These are phyloP conservation scores for Pseudomyrmex dendroicus DNA, from an alignment of 1,140 invertebrate species.

Conservation along the genomic window DNA sequence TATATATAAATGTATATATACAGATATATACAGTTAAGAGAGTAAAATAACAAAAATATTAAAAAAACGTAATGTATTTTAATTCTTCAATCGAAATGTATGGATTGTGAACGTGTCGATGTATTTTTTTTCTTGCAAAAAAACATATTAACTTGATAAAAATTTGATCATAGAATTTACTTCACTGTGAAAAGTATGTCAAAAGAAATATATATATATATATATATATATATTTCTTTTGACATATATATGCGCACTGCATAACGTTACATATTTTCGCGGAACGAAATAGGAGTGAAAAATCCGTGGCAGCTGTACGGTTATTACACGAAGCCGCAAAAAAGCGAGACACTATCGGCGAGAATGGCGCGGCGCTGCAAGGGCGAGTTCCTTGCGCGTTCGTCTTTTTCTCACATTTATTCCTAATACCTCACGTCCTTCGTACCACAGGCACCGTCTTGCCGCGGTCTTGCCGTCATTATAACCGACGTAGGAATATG, in stretches of 20 bases:
- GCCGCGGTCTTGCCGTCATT: slow-evolving; percentile 25
- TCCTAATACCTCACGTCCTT: slow-evolving; percentile 38
- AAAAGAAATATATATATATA: not conserved
- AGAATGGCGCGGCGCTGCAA: not conserved
- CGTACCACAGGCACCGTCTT: not conserved
- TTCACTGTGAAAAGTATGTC: not conserved
- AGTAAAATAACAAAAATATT: not conserved
- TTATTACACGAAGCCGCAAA: slow-evolving; percentile 42
- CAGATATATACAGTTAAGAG: too few species aligned
- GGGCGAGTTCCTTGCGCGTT: not conserved
- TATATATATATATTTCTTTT: too few species aligned
- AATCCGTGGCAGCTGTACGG: not conserved
- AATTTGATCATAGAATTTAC: not conserved
- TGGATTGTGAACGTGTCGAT: not conserved
- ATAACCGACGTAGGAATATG: slow-evolving; percentile 18
- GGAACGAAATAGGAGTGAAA: not conserved
- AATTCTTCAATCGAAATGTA: not conserved
- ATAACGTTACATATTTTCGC: not conserved
- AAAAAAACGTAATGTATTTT: not conserved
- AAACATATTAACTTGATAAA: not conserved
- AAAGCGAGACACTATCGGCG: slow-evolving; percentile 30
- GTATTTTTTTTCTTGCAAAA: not conserved
- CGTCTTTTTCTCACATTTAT: slow-evolving; percentile 36
- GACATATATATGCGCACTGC: not conserved
- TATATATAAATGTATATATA: too few species aligned